Evolutionary conservation across 2,797 vertebrate genomes (phyloP).

Genomic region (Sebastiscus albofasciatus): DNA sequence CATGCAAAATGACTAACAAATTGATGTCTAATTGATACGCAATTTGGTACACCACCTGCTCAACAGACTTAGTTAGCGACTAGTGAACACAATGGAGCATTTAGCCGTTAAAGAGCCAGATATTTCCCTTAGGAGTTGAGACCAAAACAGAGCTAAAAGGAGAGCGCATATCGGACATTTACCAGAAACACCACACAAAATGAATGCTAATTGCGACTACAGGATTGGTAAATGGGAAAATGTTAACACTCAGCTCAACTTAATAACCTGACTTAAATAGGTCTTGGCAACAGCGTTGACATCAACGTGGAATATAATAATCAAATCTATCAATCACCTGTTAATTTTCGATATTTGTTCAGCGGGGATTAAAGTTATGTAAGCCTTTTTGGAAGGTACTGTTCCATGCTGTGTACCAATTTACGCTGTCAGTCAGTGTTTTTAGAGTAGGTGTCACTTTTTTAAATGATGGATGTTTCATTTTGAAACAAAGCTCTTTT

Average conservation of each 20-base stretch:
- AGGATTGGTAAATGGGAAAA: not conserved
- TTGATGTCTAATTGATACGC: no score
- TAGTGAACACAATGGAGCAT: no score
- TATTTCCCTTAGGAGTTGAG: not conserved
- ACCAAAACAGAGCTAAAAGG: not conserved
- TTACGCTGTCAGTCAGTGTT: constrained; percentile 26
- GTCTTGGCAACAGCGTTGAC: not conserved
- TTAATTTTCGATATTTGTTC: constrained; percentile 8
- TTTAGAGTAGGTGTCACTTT: constrained; percentile 34
- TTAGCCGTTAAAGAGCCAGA: not conserved
- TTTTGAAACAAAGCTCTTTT: constrained; percentile 21
- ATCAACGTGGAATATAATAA: not conserved
- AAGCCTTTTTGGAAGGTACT: constrained; percentile 22
- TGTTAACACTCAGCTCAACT: not conserved
- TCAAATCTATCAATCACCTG: not conserved
- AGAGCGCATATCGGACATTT: no score
- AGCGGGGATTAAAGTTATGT: not conserved
- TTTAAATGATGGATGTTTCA: constrained; percentile 22
- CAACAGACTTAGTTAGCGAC: no score
- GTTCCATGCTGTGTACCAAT: constrained; percentile 16
- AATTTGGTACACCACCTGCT: no score
- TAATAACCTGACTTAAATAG: not conserved
- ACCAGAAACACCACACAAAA: not conserved
- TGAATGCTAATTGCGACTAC: not conserved
- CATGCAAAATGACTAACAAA: no score